Evolutionary conservation across 2,113 vertebrate species (phyloP), one percentile per base, ranked within the genome.

Genomic region (Salvelinus sp.): DNA sequence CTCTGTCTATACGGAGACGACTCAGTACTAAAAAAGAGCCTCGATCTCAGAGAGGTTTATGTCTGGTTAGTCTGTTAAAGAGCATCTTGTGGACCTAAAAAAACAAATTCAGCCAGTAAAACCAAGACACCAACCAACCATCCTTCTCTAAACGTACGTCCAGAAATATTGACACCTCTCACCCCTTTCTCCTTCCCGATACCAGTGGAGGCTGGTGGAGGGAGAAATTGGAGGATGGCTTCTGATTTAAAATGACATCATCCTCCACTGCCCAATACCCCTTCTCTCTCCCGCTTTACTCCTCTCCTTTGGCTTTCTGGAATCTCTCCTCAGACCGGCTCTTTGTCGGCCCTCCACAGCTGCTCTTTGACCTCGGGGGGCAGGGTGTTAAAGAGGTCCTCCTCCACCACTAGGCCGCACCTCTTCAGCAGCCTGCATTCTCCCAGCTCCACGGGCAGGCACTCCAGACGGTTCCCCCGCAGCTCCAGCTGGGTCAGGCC

Each of bases 341-440:
- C 97, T 83, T 98, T 98, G 87, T 98, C 97, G 0, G 95, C 94
- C 88, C 96, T 92, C 94, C 96, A 97, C 1, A 98, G 94, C 81
- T 95, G 94, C 79, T 98, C 97, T 84, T 98, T 99, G 79, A 98
- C 96, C 68, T 99, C 97, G 0, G 96, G 82, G 0, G 97, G 96
- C 88, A 99, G 81, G 0, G 97, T 98, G 92, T 94, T 97, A 87
- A 99, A 97, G 48, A 99, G 90, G 88, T 98, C 96, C 85, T 99
- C 97, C 83, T 98, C 97, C 79, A 99, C 97, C 81, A 98, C 95
- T 2, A 99, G 92, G 16, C 96, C 93, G 0, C 95, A 97, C 86
- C 95, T 95, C 83, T 96, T 97, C 69, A 99, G 91, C 85, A 96
- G 92, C 0, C 95, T 95, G 66, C 97, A 99, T 54, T 97, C 96